Percentiles rank a stretch among this genome's conserved stretches.
These are phyloP conservation scores for Meleagris gallopavo DNA, from an alignment of 2,113 vertebrate genomes.

Conservation along the genomic window DNA sequence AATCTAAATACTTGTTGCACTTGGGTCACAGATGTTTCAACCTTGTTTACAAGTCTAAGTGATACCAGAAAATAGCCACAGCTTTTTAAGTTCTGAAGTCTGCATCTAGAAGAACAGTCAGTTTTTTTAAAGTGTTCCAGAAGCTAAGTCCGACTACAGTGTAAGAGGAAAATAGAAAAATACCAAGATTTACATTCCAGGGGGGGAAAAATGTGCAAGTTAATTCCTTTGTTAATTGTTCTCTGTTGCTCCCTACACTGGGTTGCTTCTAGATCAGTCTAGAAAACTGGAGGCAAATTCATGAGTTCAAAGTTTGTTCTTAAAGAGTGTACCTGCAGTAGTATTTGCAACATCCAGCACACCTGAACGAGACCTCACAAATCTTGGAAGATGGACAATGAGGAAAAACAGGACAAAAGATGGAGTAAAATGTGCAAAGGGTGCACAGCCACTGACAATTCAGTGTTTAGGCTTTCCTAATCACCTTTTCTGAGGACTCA, in stretches of 20 bases:
- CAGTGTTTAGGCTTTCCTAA: neutral
- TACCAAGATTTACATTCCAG: neutral
- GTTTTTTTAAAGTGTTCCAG: neutral
- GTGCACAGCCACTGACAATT: neutral
- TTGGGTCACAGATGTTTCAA: constrained; percentile 5
- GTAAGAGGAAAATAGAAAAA: neutral
- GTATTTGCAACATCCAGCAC: neutral
- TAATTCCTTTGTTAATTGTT: neutral
- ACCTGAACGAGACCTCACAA: neutral
- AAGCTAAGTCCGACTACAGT: neutral
- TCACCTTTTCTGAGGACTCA: neutral
- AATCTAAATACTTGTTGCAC: neutral
- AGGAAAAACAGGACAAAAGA: neutral
- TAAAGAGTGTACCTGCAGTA: neutral
- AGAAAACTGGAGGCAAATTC: neutral
- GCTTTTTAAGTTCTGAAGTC: neutral
- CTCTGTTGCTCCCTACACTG: neutral
- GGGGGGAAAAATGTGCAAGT: neutral
- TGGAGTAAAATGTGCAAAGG: neutral
- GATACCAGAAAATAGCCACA: neutral
- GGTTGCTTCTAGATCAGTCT: neutral
- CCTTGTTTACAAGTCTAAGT: neutral
- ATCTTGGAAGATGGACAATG: neutral
- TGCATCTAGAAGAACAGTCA: neutral
- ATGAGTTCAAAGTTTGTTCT: neutral